These are phyloP conservation scores for Archilochus colubris DNA, from an alignment of 2,113 vertebrate genomes.

Conservation along the genomic window DNA sequence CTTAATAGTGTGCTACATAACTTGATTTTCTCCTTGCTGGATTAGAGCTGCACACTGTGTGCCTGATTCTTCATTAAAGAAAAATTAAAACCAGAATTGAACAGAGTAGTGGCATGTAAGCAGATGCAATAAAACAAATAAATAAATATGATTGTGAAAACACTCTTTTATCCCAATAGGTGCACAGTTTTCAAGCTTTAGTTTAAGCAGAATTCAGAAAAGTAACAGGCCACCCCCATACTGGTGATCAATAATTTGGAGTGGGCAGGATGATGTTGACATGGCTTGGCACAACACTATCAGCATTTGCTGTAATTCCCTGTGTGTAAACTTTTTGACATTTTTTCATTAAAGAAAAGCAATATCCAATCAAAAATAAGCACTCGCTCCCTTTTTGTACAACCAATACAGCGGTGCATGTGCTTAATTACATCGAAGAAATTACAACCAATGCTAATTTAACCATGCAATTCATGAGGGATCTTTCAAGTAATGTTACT, in stretches of 20 bases:
- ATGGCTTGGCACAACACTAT: not conserved
- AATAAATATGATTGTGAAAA: conserved; percentile 40
- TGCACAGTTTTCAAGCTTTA: conserved; percentile 56
- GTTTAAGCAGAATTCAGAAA: conserved; percentile 33
- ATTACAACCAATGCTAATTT: conserved; percentile 56
- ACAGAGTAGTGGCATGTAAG: conserved; percentile 36
- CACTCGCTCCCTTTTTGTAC: not conserved
- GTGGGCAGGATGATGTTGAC: not conserved
- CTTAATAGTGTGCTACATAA: not conserved
- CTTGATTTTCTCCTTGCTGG: not conserved
- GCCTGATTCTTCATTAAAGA: conserved; percentile 45
- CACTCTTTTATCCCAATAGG: conserved; percentile 61
- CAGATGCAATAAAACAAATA: conserved; percentile 55
- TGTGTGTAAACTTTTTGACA: not conserved
- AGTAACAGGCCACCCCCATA: conserved; percentile 24
- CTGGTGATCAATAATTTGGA: not conserved
- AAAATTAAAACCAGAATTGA: conserved; percentile 20
- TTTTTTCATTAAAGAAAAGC: not conserved
- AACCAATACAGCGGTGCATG: not conserved
- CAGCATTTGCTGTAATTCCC: conserved; percentile 59
- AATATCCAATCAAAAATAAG: conserved; percentile 25
- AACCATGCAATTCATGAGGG: conserved; percentile 46
- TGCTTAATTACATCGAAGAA: conserved; percentile 52
- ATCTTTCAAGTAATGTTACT: not conserved
- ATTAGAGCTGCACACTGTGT: conserved; percentile 45